Evolutionary conservation across 2,797 vertebrate species (phyloP), one percentile per base, ranked within the genome.

Genomic region (Cottoperca gobio): DNA sequence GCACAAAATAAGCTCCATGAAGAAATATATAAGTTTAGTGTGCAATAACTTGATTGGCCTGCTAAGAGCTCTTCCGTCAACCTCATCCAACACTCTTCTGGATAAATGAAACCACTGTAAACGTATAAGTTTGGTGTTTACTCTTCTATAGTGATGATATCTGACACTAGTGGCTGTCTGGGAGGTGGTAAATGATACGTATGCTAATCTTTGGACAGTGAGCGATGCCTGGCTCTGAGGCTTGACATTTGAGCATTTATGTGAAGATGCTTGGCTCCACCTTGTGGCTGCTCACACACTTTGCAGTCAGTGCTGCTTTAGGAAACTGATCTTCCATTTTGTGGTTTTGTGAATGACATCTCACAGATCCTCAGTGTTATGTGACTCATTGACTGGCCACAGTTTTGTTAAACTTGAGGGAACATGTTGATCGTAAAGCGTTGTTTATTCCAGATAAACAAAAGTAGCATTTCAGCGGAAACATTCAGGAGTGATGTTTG

Each of bases 321-420:
- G 17, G 11, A 65, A 33, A 23, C 35, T 2, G 1, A 59, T 50
- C 88, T 89, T 88, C 88, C 88, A 91, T 92, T 91, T 91, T 91
- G 88, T 84, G 68, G 31, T 37, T 84, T 40, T 40, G 19, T 69
- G 52, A 24, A 39, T 5, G 19, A 50, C 0, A 23, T 72, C 70
- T 6, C 26, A 11, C 6, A 28, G 4, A 37, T 37, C 1, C 28
- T 43, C 5, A 9, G 12, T 59, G 53, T 24, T 1, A 23, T 9
- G 11, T 23, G 9, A n/a, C 35, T 50, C 1, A 21, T 57, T 76
- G 23, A 33, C 8, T 31, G 23, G 12, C 11, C 52, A 14, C 21
- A 1, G 4, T 14, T 37, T 16, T 9, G 5, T 8, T 19, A 6
- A 17, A n/a, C 14, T n/a, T 17, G 6, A 28, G 46, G 7, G 12